phyloP scores from a whole-genome alignment of 2,888 invertebrate genomes.

The Amblyteles armatorius region DNA sequence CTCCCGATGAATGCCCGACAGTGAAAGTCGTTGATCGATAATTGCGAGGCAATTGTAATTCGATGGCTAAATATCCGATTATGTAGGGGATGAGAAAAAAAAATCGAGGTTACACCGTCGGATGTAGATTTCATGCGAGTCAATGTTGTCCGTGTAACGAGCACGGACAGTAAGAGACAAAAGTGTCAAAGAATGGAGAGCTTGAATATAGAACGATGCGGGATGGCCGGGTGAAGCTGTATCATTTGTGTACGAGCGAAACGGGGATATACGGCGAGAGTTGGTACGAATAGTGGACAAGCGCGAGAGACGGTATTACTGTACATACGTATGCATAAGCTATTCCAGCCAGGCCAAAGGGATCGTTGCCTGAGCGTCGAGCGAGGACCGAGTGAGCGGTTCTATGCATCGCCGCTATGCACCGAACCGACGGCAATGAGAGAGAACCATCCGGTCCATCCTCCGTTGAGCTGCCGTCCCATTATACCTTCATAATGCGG shows the following conservation, averaged over 20 bases:
- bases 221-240: background rate
- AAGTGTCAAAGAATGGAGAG: conserved; percentile 7
- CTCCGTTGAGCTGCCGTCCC: conserved; percentile 24
- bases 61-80: background rate
- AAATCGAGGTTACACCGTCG: background rate
- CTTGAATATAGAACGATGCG: conserved; percentile 5
- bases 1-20: too few relatives aligned
- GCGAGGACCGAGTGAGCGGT: conserved; percentile 16
- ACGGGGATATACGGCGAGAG: background rate
- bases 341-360: conserved; percentile 13
- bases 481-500: conserved; percentile 12
- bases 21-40: background rate
- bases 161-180: background rate
- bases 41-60: background rate
- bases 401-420: conserved; percentile 25
- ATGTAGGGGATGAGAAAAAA: background rate
- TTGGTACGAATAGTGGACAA: conserved; percentile 16
- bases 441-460: conserved; percentile 39
- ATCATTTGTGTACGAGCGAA: conserved; percentile 14
- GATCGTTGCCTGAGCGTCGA: conserved; percentile 15
- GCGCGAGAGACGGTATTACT: conserved; percentile 2
- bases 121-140: background rate
- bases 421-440: conserved; percentile 8
- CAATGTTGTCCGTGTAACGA: background rate
- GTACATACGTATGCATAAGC: conserved; percentile 10